A percentile compares a stretch with the other conserved stretches of the same genome.
Evolutionary conservation across 2,113 vertebrate genomes (phyloP).

Genomic region (Actenoides lindsayi): DNA sequence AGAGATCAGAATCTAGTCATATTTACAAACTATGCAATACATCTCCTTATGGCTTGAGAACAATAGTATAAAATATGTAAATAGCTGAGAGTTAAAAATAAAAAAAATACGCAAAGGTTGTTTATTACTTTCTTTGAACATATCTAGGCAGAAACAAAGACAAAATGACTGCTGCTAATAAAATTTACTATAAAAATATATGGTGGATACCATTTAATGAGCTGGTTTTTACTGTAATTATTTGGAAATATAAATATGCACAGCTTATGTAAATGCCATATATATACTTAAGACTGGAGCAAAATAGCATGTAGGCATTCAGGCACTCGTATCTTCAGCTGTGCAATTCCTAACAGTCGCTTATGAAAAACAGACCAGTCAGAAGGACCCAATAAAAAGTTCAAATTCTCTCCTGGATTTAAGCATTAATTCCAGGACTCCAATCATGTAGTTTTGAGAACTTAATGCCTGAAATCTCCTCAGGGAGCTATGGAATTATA

Average conservation of each 20-base stretch:
- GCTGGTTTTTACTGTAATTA: neutral
- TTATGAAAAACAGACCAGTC: neutral
- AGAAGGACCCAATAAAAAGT: neutral
- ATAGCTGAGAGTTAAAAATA: neutral
- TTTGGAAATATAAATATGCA: neutral
- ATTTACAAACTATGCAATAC: neutral
- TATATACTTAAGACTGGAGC: rapidly evolving
- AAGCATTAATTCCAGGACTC: neutral
- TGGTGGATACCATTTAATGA: neutral
- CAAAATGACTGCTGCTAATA: neutral
- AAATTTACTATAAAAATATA: neutral
- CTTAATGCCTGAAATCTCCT: neutral
- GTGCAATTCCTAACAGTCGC: neutral
- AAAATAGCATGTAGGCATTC: neutral
- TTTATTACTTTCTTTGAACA: neutral
- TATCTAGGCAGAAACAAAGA: neutral
- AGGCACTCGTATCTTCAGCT: neutral
- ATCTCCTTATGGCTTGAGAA: neutral
- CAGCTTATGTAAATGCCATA: neutral
- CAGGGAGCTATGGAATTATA: neutral
- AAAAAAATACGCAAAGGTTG: neutral
- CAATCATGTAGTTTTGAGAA: neutral
- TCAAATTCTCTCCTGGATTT: neutral
- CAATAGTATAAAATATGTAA: neutral
- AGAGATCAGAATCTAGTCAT: neutral